These are phyloP conservation scores for Arnoldichthys spilopterus DNA, from an alignment of 2,797 vertebrate species.

Conservation along the genomic window DNA sequence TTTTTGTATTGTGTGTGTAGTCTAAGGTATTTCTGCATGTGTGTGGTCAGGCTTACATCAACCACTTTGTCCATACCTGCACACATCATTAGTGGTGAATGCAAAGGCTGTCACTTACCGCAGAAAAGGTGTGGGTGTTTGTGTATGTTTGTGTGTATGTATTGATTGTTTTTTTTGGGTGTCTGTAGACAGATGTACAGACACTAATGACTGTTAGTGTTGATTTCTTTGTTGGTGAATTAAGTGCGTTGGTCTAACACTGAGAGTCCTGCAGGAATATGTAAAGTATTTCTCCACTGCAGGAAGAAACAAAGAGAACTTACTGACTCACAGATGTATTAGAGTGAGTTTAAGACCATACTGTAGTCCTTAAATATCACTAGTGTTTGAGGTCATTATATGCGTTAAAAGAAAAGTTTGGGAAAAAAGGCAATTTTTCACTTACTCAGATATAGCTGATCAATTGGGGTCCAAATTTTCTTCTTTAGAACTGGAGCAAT, in stretches of 20 bases:
- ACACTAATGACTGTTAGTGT: background rate
- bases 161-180: constrained; percentile 5
- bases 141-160: background rate
- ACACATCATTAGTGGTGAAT: constrained; percentile 53
- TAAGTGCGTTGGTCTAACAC: background rate
- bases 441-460: too few relatives aligned
- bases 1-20: constrained; percentile 47
- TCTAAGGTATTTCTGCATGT: constrained; percentile 30
- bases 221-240: background rate
- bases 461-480: too few relatives aligned
- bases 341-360: background rate
- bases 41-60: constrained; percentile 29
- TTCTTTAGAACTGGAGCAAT: too few relatives aligned
- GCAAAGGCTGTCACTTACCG: constrained; percentile 40
- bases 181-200: background rate
- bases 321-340: background rate
- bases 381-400: background rate
- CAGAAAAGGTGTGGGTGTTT: constrained; percentile 36
- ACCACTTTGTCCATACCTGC: constrained; percentile 55
- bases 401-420: background rate
- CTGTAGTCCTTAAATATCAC: background rate
- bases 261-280: too few relatives aligned
- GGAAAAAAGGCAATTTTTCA: too few relatives aligned
- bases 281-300: background rate
- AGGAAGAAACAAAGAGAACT: background rate